These are phyloP conservation scores for Procapra przewalskii DNA, from an alignment of 2,113 vertebrate species.

Conservation along the genomic window DNA sequence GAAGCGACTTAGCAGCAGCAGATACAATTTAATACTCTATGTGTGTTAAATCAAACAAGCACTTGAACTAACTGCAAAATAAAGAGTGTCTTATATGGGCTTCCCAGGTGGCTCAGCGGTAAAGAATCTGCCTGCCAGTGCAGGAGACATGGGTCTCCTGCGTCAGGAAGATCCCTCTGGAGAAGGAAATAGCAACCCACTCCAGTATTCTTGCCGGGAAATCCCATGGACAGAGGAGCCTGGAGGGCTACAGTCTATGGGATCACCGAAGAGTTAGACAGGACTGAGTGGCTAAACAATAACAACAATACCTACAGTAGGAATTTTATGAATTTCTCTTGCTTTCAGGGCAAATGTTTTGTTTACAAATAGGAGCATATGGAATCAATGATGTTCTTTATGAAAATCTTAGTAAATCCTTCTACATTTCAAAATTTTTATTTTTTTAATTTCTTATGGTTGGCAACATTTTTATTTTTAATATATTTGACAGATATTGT, in stretches of 20 bases:
- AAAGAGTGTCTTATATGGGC: neutral
- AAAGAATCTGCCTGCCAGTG: neutral
- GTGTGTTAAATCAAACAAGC: neutral
- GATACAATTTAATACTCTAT: neutral
- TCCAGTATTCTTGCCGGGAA: rapidly evolving
- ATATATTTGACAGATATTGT: neutral
- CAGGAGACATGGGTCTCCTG: neutral
- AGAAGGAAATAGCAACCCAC: neutral
- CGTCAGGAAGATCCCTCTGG: neutral
- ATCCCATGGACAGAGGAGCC: neutral
- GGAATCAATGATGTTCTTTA: neutral
- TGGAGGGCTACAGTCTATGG: rapidly evolving
- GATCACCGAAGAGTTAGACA: neutral
- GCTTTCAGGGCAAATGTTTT: neutral
- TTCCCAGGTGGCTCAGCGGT: neutral
- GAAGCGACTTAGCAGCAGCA: neutral
- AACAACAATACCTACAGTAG: neutral
- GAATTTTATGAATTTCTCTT: neutral
- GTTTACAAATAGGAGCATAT: neutral
- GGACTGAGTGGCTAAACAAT: neutral
- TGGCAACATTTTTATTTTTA: neutral
- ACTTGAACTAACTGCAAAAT: neutral
- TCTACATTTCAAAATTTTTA: neutral
- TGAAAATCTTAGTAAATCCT: neutral
- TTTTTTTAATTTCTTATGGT: neutral